phyloP scores from a whole-genome alignment of 1,140 invertebrate genomes.

The Thalassaphorura encarpata region DNA sequence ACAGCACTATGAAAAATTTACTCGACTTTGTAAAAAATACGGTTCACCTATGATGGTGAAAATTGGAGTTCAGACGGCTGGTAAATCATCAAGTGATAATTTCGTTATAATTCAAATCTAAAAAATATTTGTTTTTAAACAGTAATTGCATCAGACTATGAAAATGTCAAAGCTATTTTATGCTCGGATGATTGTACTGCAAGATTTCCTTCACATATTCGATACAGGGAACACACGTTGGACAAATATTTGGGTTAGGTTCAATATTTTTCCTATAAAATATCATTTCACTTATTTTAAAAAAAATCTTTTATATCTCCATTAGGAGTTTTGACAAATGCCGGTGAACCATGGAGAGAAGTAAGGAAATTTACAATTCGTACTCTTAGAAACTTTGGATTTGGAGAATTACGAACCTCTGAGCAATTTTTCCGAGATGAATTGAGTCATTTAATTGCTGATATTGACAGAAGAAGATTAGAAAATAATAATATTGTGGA shows the following conservation, averaged over 20 bases:
- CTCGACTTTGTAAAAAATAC: no score
- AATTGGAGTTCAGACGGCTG: no score
- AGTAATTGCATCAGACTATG: no score
- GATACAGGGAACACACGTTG: slow-evolving; percentile 1
- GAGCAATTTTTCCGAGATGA: slow-evolving; percentile 1
- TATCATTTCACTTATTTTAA: not conserved
- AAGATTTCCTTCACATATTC: not conserved
- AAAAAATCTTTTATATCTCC: not conserved
- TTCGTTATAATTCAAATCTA: no score
- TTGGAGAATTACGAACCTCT: not conserved
- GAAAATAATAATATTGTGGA: not conserved
- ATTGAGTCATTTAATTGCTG: not conserved
- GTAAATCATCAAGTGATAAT: no score
- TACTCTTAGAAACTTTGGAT: not conserved
- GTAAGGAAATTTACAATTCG: not conserved
- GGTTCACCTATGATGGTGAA: no score
- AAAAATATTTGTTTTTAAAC: no score
- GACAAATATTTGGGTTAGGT: slow-evolving; percentile 1
- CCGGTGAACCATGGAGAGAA: not conserved
- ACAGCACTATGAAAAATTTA: no score
- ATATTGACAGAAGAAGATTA: not conserved
- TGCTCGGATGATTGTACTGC: not conserved
- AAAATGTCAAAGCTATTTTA: slow-evolving; percentile 2
- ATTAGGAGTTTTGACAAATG: not conserved
- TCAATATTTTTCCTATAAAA: not conserved